Evolutionary conservation across 2,113 vertebrate genomes (phyloP), one percentile per base, ranked within the genome.

Genomic region (Notarius quadriscutis): DNA sequence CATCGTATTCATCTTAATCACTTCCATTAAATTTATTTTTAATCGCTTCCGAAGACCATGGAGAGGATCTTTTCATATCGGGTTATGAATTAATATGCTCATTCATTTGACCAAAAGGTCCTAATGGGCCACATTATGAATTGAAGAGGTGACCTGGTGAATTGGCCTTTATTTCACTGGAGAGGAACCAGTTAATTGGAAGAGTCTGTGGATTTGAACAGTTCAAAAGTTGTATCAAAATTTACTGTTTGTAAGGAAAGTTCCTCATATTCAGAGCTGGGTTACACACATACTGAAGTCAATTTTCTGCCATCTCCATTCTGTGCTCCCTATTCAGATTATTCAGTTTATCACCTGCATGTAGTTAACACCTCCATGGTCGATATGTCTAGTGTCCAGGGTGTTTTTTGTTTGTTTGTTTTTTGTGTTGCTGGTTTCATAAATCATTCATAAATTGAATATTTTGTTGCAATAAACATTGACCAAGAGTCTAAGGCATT

Each of bases 21-120:
- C 14, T 65, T 50, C 27, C 62, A 86, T 63, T 41, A 67, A 86
- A 79, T 55, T 79, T 34, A 65, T n/a, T 67, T 69, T 55, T 86
- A 65, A 86, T 65, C 48, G 30, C 12, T 72, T 57, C 10, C 8
- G 18, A 34, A 80, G 75, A 55, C 50, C 50, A 41, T 25, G 25
- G 20, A 80, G 27, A 53, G n/a, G 62, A 53, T 34, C 62, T n/a
- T 18, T 14, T 41, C 11, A 53, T 75, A 67, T 27, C 34, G 48
- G 20, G 20, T 22, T 2, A 50, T 14, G 17, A 6, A 57, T 80
- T 65, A 57, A 30, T 8, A 41, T 25, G 51, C 14, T 41, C 84
- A 67, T 53, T 55, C 75, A 67, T 30, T 67, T 65, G 58, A 22
- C 71, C 57, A 27, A 20, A 51, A 78, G 51, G 12, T 60, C 20